Percentiles rank a stretch among this genome's conserved stretches.
phyloP scores from a whole-genome alignment of 2,888 invertebrate genomes.

The Dryadula phaetusa region DNA sequence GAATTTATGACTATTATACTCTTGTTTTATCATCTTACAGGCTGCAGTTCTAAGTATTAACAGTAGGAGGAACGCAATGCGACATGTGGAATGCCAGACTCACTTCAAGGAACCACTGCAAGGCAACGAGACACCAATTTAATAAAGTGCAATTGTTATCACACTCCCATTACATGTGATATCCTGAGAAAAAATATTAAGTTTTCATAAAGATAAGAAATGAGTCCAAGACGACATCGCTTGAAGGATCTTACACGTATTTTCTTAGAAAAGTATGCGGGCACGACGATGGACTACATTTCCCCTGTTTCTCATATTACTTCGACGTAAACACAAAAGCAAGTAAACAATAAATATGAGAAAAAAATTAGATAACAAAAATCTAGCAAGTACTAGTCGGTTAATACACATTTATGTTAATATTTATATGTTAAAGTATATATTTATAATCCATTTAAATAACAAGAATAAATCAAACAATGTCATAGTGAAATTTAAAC shows the following conservation, averaged over 20 bases:
- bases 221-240: neutral
- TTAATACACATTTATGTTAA: too few relatives aligned
- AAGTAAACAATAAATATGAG: conserved; percentile 19
- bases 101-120: conserved; percentile 56
- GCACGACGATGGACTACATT: conserved; percentile 32
- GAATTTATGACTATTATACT: conserved; percentile 2
- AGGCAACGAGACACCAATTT: conserved; percentile 47
- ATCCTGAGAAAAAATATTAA: conserved; percentile 7
- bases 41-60: conserved; percentile 50
- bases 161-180: conserved; percentile 4
- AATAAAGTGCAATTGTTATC: conserved; percentile 36
- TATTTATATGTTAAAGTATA: neutral
- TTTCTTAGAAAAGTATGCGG: conserved; percentile 38
- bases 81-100: conserved; percentile 47
- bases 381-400: neutral
- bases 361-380: conserved; percentile 4
- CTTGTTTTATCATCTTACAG: conserved; percentile 32
- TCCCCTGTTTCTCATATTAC: conserved; percentile 40
- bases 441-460: too few relatives aligned
- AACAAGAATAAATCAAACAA: neutral
- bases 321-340: conserved; percentile 17
- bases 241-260: conserved; percentile 1
- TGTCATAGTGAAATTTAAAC: neutral
- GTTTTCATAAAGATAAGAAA: conserved; percentile 3
- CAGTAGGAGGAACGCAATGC: conserved; percentile 36